phyloP scores from a whole-genome alignment of 1,140 invertebrate species.

The Hermetia illucens region DNA sequence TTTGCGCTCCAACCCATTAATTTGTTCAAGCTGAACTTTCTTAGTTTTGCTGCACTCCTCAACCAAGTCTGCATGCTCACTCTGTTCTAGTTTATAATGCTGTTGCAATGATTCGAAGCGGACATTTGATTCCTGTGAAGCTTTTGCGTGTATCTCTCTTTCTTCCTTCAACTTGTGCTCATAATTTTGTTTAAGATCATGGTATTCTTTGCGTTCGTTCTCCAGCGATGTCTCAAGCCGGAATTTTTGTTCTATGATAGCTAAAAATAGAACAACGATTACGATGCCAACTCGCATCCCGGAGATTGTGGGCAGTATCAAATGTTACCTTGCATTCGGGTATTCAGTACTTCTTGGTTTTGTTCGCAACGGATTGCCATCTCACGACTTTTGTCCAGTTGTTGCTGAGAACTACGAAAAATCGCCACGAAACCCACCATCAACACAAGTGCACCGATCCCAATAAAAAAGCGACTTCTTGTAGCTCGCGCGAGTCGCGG shows the following conservation, averaged over 20 bases:
- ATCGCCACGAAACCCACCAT: slow-evolving; percentile 34
- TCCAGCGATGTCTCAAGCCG: slow-evolving; percentile 33
- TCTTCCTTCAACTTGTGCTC: slow-evolving; percentile 31
- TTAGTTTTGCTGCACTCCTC: slow-evolving; percentile 16
- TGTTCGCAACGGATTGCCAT: slow-evolving; percentile 30
- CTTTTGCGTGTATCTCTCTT: slow-evolving; percentile 28
- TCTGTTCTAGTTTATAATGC: slow-evolving; percentile 32
- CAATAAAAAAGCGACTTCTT: slow-evolving; percentile 33
- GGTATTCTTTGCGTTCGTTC: slow-evolving; percentile 31
- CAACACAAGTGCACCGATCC: slow-evolving; percentile 30
- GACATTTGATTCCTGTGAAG: slow-evolving; percentile 24
- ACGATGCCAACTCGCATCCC: slow-evolving; percentile 19
- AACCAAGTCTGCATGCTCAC: slow-evolving; percentile 16
- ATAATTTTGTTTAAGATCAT: slow-evolving; percentile 25
- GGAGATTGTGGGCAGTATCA: not conserved
- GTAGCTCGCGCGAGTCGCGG: slow-evolving; percentile 35
- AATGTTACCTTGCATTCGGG: slow-evolving; percentile 36
- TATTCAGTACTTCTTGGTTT: slow-evolving; percentile 34
- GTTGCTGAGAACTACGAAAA: slow-evolving; percentile 34
- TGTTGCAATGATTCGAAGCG: slow-evolving; percentile 31
- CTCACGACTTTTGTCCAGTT: slow-evolving; percentile 34
- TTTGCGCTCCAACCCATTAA: slow-evolving; percentile 17
- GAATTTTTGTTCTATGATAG: slow-evolving; percentile 28
- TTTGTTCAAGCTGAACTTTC: slow-evolving; percentile 19
- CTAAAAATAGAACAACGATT: slow-evolving; percentile 18